Evolutionary conservation across 2,888 invertebrate species (phyloP).

Genomic region (Amiota communis): DNA sequence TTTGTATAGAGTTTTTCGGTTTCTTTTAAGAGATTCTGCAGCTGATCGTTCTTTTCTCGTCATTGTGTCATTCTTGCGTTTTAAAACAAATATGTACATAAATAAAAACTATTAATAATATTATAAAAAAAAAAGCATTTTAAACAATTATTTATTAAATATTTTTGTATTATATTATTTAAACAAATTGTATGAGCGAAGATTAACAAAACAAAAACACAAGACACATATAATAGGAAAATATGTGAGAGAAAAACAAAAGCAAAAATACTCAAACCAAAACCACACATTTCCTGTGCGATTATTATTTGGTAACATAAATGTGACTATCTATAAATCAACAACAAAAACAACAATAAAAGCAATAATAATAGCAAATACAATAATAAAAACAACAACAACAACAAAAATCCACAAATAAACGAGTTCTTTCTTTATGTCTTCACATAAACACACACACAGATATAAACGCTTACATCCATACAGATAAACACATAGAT

Average conservation of each 20-base stretch:
- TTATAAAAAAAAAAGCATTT: background rate
- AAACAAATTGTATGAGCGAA: too few species aligned
- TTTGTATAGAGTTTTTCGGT: background rate
- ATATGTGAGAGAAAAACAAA: background rate
- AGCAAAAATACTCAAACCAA: background rate
- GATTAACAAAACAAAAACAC: too few species aligned
- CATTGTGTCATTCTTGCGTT: background rate
- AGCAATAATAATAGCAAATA: slow-evolving; percentile 6
- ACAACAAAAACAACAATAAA: slow-evolving; percentile 19
- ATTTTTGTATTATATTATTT: too few species aligned
- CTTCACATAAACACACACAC: background rate
- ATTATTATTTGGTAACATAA: background rate
- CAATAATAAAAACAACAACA: background rate
- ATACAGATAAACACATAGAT: background rate
- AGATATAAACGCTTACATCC: background rate
- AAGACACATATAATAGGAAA: too few species aligned
- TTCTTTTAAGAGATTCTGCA: background rate
- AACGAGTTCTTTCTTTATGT: slow-evolving; percentile 25
- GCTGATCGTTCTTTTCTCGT: slow-evolving; percentile 14
- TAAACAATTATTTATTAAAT: background rate
- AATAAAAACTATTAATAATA: background rate
- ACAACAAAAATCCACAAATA: slow-evolving; percentile 10
- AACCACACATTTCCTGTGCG: slow-evolving; percentile 17
- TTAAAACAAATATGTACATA: background rate
- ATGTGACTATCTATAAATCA: slow-evolving; percentile 15